phyloP scores from a whole-genome alignment of 1,140 invertebrate species.

The Agraylea sexmaculata region DNA sequence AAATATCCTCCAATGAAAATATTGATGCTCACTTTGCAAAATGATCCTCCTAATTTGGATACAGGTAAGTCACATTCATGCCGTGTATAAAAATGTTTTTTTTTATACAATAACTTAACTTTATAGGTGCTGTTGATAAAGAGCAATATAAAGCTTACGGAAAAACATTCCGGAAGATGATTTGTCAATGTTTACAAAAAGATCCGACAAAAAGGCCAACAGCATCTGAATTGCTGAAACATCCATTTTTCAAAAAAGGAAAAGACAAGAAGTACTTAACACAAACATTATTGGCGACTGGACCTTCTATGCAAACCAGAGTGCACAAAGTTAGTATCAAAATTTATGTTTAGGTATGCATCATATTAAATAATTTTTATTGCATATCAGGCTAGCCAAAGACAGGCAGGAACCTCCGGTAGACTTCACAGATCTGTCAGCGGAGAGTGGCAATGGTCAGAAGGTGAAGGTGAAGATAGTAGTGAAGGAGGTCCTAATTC shows the following conservation, averaged over 20 bases:
- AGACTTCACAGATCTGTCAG: conserved; percentile 79
- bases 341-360: neutral
- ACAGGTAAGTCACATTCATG: conserved; percentile 44
- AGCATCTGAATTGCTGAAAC: conserved; percentile 86
- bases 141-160: conserved; percentile 97
- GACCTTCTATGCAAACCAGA: conserved; percentile 68
- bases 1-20: conserved; percentile 99
- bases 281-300: conserved; percentile 69
- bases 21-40: conserved; percentile 93
- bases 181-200: conserved; percentile 88
- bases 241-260: conserved; percentile 95
- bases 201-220: conserved; percentile 86
- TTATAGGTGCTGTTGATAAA: conserved; percentile 73
- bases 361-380: neutral
- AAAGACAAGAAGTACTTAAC: conserved; percentile 89
- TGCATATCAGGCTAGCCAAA: conserved; percentile 48
- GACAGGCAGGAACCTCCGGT: conserved; percentile 77
- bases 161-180: conserved; percentile 94
- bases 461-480: conserved; percentile 40
- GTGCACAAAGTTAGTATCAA: conserved; percentile 61
- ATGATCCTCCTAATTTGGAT: conserved; percentile 94
- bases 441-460: conserved; percentile 91
- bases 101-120: neutral
- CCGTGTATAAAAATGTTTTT: neutral
- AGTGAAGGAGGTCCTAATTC: conserved; percentile 24